Conservation (phyloP, 2,797 vertebrate genomes). For the Oreochromis grahami region DNA sequence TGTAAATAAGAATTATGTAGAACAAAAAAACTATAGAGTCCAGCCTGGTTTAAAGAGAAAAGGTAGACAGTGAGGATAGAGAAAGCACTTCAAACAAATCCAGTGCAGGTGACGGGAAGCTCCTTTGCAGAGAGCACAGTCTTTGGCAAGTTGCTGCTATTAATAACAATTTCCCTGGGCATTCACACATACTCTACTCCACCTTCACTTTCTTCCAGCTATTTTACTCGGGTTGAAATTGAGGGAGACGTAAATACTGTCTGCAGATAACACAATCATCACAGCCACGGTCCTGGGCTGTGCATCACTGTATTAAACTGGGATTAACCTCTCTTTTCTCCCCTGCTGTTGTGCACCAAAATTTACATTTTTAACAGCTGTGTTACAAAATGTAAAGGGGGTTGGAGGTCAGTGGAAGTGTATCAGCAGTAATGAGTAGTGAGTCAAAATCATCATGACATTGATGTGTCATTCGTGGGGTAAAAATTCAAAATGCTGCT, state of each 20-base stretch:
- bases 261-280: conserved; percentile 87
- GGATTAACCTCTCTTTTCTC: conserved; percentile 86
- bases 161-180: conserved; percentile 90
- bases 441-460: background rate
- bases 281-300: conserved; percentile 82
- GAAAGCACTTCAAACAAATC: conserved; percentile 86
- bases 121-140: conserved; percentile 80
- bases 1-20: background rate
- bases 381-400: conserved; percentile 36
- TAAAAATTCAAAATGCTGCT: background rate
- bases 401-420: conserved; percentile 15
- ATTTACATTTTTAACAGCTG: conserved; percentile 74
- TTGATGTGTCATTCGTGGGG: background rate
- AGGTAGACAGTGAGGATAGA: conserved; percentile 66
- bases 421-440: background rate
- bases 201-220: conserved; percentile 82
- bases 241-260: conserved; percentile 89
- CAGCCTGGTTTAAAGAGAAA: conserved; percentile 73
- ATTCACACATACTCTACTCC: conserved; percentile 70
- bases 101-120: conserved; percentile 79
- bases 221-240: conserved; percentile 85
- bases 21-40: conserved; percentile 64
- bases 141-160: conserved; percentile 85
- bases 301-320: conserved; percentile 84
- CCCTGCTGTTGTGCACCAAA: conserved; percentile 70